phyloP scores from a whole-genome alignment of 2,888 invertebrate species.

The Poecilobothrus nobilitatus region DNA sequence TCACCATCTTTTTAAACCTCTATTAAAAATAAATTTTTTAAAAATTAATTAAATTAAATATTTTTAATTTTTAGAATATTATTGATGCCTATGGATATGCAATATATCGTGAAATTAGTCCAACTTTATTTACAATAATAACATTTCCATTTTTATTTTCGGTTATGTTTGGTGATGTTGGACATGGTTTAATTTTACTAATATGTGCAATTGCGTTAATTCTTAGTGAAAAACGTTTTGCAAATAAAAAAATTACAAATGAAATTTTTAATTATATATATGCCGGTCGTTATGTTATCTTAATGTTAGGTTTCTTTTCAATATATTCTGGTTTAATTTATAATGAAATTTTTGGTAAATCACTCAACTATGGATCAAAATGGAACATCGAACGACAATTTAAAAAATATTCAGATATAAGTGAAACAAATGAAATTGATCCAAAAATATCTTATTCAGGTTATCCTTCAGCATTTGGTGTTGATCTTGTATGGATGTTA shows the following conservation, averaged over 20 bases:
- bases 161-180: slow-evolving; percentile 93
- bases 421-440: slow-evolving; percentile 31
- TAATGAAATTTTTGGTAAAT: slow-evolving; percentile 92
- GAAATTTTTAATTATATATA: slow-evolving; percentile 96
- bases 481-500: slow-evolving; percentile 67
- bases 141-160: slow-evolving; percentile 84
- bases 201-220: slow-evolving; percentile 75
- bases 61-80: slow-evolving; percentile 43
- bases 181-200: slow-evolving; percentile 79
- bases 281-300: slow-evolving; percentile 90
- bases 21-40: neutral
- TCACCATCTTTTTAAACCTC: too few species aligned
- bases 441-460: slow-evolving; percentile 51
- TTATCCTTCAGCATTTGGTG: slow-evolving; percentile 64
- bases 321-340: slow-evolving; percentile 96
- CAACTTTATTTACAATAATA: slow-evolving; percentile 77
- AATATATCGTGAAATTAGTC: slow-evolving; percentile 85
- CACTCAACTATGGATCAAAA: slow-evolving; percentile 78
- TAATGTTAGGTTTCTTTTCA: slow-evolving; percentile 94
- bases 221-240: slow-evolving; percentile 63
- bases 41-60: neutral
- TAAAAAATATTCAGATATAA: slow-evolving; percentile 33
- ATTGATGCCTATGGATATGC: slow-evolving; percentile 93
- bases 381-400: slow-evolving; percentile 58
- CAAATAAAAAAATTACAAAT: slow-evolving; percentile 53